phyloP scores from a whole-genome alignment of 2,797 vertebrate species.

The Anguilla pacifica region DNA sequence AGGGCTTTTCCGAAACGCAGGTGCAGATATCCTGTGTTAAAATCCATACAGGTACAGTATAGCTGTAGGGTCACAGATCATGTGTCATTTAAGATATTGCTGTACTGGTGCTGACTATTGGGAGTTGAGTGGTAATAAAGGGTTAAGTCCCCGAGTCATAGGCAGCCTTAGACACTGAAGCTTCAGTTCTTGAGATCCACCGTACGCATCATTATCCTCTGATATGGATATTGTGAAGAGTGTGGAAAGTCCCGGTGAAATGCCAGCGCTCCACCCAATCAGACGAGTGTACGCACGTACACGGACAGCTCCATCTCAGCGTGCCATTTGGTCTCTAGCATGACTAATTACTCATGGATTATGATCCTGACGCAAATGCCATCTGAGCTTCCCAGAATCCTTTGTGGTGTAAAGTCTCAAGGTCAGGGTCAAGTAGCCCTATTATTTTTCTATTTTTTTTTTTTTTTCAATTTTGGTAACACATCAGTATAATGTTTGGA shows the following conservation, averaged over 20 bases:
- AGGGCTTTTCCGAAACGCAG: constrained; percentile 56
- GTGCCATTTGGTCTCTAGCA: background rate
- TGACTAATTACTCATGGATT: background rate
- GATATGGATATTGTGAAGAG: background rate
- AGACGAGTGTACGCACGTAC: background rate
- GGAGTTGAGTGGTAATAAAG: background rate
- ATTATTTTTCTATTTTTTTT: no score
- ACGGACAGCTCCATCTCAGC: background rate
- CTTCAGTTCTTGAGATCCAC: background rate
- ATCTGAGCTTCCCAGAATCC: background rate
- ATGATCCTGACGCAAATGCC: background rate
- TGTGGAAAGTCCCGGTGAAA: background rate
- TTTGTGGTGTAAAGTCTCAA: background rate
- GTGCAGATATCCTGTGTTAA: constrained; percentile 32
- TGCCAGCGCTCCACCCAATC: background rate
- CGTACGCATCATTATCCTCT: background rate
- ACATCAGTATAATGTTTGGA: background rate
- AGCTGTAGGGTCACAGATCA: background rate
- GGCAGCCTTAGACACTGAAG: background rate
- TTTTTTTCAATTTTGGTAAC: background rate
- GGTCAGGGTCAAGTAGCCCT: background rate
- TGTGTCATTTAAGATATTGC: background rate
- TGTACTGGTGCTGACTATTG: background rate
- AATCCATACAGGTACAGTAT: background rate
- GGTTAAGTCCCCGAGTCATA: background rate